A percentile compares a stretch with the other conserved stretches of the same genome.
These are phyloP conservation scores for Trogon melanurus DNA, from an alignment of 2,113 vertebrate species.

Conservation along the genomic window DNA sequence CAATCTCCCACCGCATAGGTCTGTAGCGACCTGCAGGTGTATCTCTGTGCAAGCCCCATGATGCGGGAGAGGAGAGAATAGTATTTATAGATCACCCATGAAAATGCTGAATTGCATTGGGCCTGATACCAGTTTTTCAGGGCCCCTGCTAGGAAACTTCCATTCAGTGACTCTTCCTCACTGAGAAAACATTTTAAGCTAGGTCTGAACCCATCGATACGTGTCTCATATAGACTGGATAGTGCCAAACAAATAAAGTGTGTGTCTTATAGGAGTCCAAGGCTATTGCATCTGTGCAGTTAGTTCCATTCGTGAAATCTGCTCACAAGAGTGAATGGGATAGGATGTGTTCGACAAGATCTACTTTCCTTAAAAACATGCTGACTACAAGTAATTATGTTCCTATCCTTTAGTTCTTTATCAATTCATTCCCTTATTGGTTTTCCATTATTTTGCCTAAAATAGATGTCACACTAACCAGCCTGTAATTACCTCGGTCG, in stretches of 20 bases:
- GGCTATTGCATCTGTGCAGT: neutral
- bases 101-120: neutral
- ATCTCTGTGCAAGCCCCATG: neutral
- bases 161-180: neutral
- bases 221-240: neutral
- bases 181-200: neutral
- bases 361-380: neutral
- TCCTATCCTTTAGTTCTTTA: neutral
- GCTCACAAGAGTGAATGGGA: neutral
- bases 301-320: neutral
- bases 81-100: neutral
- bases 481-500: constrained; percentile 11
- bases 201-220: neutral
- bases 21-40: fast-evolving
- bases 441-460: neutral
- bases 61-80: neutral
- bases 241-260: neutral
- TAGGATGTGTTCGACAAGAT: neutral
- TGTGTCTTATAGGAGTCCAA: neutral
- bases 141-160: neutral
- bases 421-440: neutral
- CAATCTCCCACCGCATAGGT: neutral
- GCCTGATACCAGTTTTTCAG: neutral
- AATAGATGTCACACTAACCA: neutral
- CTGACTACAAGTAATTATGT: neutral